Evolutionary conservation across 2,113 vertebrate species (phyloP).

Genomic region (Zapornia atra): DNA sequence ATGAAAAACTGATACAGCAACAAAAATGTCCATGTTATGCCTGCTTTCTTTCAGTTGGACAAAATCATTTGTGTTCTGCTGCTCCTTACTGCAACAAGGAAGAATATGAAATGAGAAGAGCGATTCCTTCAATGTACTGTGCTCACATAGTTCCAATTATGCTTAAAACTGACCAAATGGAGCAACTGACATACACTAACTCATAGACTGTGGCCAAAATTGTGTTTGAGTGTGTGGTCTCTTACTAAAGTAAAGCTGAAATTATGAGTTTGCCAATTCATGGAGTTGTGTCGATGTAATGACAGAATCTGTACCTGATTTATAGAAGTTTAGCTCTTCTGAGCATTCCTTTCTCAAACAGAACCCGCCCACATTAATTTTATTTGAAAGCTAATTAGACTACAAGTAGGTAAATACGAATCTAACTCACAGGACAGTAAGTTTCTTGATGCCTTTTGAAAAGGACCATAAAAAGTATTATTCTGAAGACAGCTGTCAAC

Average conservation of each 20-base stretch:
- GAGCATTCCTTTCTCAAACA: neutral
- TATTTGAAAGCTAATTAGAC: neutral
- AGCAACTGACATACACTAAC: neutral
- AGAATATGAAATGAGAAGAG: neutral
- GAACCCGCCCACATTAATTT: neutral
- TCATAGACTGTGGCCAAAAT: neutral
- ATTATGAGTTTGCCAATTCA: neutral
- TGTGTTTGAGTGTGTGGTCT: neutral
- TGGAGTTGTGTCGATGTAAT: neutral
- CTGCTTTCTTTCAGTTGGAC: neutral
- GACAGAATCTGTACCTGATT: neutral
- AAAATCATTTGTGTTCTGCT: neutral
- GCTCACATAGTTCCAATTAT: neutral
- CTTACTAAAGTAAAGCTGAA: neutral
- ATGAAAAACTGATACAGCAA: neutral
- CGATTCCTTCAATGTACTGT: neutral
- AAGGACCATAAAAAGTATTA: neutral
- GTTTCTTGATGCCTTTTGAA: neutral
- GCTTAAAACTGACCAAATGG: neutral
- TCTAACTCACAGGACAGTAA: neutral
- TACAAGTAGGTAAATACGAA: neutral
- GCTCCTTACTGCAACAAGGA: neutral
- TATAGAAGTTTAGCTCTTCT: neutral
- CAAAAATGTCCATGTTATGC: neutral
- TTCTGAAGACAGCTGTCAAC: neutral